Evolutionary conservation across 2,797 vertebrate genomes (phyloP), one percentile per base, ranked within the genome.

Genomic region (Cossypha caffra): DNA sequence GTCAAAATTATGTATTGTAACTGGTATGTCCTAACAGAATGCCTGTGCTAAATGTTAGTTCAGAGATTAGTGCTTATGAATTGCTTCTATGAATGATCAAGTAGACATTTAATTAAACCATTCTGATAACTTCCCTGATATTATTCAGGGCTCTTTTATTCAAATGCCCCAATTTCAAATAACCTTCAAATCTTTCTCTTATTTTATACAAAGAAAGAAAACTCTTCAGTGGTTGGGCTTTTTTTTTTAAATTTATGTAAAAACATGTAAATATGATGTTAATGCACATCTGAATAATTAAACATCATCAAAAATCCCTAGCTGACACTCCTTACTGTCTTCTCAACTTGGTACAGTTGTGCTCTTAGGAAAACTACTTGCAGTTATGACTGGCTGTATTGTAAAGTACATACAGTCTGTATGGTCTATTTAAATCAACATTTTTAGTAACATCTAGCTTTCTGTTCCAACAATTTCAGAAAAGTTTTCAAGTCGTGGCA

Each of bases 111-210:
- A 95, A 86, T 93, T 93, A 87, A 95, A 95, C 54, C 43, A 63
- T 81, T 94, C 84, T 48, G 48, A 43, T 82, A 72, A 81, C 64
- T 81, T 86, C 94, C 95, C 93, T 96, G 96, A 96, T 94, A 86
- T 52, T 95, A 93, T 80, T 93, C 91, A 96, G 95, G 86, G 90
- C 71, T 94, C n/a, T 79, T 95, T 91, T 92, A 72, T 63, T 94
- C 75, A 82, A 93, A 93, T 94, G 68, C 29, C 48, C 79, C 33
- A 10, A 37, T 82, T 92, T 85, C 80, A 72, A 86, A 77, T 48
- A 74, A 69, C 64, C 66, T 94, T 93, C 79, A 90, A 10, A 88
- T 75, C 45, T 75, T 74, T 77, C 74, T 51, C 79, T 86, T 90
- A 95, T 96, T 96, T 95, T 94, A 89, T 95, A 83, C 74, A 72